phyloP scores from a whole-genome alignment of 2,797 vertebrate species.

The Pachyuromys duprasi region DNA sequence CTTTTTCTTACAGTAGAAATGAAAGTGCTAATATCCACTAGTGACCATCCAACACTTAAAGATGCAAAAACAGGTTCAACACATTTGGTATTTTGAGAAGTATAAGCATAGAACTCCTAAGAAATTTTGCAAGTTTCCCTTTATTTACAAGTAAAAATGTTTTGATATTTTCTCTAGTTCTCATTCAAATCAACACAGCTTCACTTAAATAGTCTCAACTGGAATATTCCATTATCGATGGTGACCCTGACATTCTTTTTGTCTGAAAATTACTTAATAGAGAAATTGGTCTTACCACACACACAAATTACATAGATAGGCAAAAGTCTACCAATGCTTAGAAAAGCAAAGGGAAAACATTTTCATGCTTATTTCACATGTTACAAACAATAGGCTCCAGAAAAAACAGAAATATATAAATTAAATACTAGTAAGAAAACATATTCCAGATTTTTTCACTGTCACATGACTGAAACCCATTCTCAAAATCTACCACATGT shows the following conservation, averaged over 20 bases:
- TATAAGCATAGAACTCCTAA: slow-evolving; percentile 3
- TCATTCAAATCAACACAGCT: neutral
- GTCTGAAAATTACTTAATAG: neutral
- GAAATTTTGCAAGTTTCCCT: neutral
- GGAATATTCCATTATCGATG: neutral
- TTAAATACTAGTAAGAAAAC: neutral
- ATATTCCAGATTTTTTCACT: neutral
- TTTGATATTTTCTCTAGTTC: neutral
- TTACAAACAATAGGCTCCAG: neutral
- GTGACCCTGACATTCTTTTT: neutral
- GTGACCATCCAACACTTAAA: neutral
- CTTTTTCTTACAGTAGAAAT: neutral
- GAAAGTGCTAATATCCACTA: neutral
- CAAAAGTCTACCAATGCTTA: neutral
- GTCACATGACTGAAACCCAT: neutral
- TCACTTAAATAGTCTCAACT: neutral
- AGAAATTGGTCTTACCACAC: neutral
- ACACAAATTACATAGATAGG: neutral
- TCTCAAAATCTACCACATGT: neutral
- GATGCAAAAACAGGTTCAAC: neutral
- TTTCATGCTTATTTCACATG: neutral
- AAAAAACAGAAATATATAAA: neutral
- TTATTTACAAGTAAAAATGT: neutral
- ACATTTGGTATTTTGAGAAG: neutral
- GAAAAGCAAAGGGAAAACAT: neutral